phyloP scores from a whole-genome alignment of 2,888 invertebrate species.

The Dicranocentrus wangi region DNA sequence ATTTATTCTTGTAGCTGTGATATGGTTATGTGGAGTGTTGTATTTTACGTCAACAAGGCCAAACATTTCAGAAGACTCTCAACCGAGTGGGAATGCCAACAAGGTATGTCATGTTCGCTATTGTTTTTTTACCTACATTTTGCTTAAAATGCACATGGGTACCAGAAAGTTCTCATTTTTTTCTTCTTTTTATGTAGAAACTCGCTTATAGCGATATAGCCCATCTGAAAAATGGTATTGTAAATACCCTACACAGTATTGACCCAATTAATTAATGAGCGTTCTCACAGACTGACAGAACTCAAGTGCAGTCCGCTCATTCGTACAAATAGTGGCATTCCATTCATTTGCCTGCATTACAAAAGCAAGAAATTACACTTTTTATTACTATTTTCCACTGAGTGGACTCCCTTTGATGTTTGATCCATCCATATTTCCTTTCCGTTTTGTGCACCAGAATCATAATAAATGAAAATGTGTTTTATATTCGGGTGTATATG shows the following conservation, averaged over 20 bases:
- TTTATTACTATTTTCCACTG: background rate
- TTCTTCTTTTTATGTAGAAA: background rate
- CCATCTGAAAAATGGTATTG: background rate
- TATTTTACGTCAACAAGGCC: conserved; percentile 71
- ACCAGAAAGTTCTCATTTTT: background rate
- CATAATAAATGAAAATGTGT: background rate
- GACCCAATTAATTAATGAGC: conserved; percentile 59
- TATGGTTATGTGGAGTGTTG: conserved; percentile 72
- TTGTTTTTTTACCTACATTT: conserved; percentile 14
- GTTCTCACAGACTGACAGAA: conserved; percentile 45
- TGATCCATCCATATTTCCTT: background rate
- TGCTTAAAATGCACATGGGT: background rate
- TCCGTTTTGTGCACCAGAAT: background rate
- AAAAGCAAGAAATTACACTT: background rate
- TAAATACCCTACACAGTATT: conserved; percentile 35
- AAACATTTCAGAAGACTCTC: conserved; percentile 64
- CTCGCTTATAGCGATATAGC: too few species aligned
- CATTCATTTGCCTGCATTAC: background rate
- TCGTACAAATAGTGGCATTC: background rate
- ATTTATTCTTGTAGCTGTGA: conserved; percentile 70
- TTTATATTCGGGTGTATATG: background rate
- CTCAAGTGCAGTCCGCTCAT: conserved; percentile 41
- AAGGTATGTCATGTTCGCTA: conserved; percentile 59
- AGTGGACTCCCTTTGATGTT: background rate
- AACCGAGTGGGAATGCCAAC: conserved; percentile 62